These are phyloP conservation scores for Aproaerema taeniolella DNA, from an alignment of 2,888 invertebrate genomes.

Conservation along the genomic window DNA sequence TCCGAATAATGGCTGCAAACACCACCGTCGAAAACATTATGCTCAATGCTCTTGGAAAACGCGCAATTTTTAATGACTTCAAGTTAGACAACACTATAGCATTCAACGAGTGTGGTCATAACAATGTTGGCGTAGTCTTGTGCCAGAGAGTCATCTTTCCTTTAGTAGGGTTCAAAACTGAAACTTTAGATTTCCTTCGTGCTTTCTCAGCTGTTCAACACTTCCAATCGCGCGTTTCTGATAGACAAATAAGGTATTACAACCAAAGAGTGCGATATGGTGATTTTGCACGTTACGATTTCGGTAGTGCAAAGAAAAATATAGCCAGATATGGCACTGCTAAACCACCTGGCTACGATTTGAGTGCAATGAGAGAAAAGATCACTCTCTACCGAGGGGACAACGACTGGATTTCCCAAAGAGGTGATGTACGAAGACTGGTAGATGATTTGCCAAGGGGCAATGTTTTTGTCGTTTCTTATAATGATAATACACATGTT, in stretches of 20 bases:
- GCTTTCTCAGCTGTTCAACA: no score
- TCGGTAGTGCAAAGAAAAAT: conserved; percentile 42
- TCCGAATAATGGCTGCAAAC: conserved; percentile 26
- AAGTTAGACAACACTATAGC: no score
- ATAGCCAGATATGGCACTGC: conserved; percentile 37
- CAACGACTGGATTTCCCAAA: no score
- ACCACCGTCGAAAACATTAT: conserved; percentile 2
- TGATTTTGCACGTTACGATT: conserved; percentile 46
- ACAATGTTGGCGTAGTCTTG: conserved; percentile 37
- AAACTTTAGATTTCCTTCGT: conserved; percentile 72
- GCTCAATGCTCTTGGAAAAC: not conserved
- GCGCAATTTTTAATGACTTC: not conserved
- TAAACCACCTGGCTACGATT: conserved; percentile 46
- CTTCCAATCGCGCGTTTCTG: conserved; percentile 38
- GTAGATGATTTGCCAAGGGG: no score
- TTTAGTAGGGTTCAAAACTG: conserved; percentile 74
- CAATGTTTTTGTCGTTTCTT: no score
- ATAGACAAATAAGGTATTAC: conserved; percentile 72
- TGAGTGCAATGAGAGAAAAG: no score
- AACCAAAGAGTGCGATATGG: conserved; percentile 59
- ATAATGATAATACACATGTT: no score
- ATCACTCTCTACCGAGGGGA: no score
- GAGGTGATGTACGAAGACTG: no score
- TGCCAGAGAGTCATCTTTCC: conserved; percentile 72
- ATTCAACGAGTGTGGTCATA: no score